Evolutionary conservation across 2,888 invertebrate species (phyloP).

Genomic region (Molanna angustata): DNA sequence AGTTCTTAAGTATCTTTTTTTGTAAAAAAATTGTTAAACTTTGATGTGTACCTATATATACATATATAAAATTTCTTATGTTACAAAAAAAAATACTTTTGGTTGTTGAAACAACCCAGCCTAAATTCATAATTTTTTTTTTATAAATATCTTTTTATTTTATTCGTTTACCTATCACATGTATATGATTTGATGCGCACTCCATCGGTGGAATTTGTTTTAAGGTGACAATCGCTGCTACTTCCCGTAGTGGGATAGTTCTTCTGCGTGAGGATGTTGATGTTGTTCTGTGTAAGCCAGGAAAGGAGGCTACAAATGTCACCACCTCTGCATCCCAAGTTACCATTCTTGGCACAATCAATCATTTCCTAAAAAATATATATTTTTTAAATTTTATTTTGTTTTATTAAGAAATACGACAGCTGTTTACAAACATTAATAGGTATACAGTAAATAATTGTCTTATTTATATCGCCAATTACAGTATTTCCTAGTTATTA

Average conservation of each 20-base stretch:
- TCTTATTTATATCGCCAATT: too few species aligned
- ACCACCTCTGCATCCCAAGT: slow-evolving; percentile 76
- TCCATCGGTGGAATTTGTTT: slow-evolving; percentile 43
- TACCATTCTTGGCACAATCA: slow-evolving; percentile 73
- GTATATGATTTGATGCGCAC: slow-evolving; percentile 55
- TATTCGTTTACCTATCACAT: slow-evolving; percentile 71
- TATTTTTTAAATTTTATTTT: background rate
- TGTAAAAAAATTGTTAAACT: too few species aligned
- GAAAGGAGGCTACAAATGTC: slow-evolving; percentile 73
- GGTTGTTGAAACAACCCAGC: too few species aligned
- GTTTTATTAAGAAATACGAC: background rate
- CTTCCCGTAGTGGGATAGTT: slow-evolving; percentile 62
- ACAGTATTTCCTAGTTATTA: too few species aligned
- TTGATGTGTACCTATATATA: too few species aligned
- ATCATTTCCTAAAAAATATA: slow-evolving; percentile 58
- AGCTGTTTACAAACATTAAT: too few species aligned
- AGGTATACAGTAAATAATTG: too few species aligned
- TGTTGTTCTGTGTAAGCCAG: slow-evolving; percentile 63
- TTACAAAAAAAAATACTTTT: too few species aligned
- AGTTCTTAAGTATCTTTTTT: too few species aligned
- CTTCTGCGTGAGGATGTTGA: slow-evolving; percentile 54
- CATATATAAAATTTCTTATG: too few species aligned
- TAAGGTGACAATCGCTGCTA: slow-evolving; percentile 47
- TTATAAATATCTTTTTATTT: too few species aligned
- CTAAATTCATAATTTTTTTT: too few species aligned